These are phyloP conservation scores for Cheumatopsyche charites DNA, from an alignment of 1,140 invertebrate genomes.

Conservation along the genomic window DNA sequence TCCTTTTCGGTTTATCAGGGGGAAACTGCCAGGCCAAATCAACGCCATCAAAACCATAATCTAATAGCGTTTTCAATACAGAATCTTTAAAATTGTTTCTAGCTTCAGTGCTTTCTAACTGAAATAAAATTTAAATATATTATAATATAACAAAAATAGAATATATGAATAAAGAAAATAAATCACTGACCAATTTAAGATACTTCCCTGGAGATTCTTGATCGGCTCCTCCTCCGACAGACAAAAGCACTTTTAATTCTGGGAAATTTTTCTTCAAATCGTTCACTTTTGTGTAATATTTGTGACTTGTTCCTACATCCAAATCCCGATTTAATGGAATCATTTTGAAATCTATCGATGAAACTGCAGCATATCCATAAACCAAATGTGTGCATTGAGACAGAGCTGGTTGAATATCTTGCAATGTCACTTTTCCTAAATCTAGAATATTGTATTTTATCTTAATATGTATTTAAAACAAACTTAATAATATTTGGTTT, in stretches of 20 bases:
- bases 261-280: constrained; percentile 74
- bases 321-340: constrained; percentile 71
- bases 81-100: constrained; percentile 79
- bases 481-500: too few relatives aligned
- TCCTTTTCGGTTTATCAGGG: constrained; percentile 76
- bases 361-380: constrained; percentile 85
- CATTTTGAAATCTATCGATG: constrained; percentile 71
- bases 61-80: constrained; percentile 69
- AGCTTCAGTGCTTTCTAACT: constrained; percentile 74
- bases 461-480: too few relatives aligned
- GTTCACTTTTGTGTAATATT: constrained; percentile 69
- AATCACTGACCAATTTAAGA: constrained; percentile 64
- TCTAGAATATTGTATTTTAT: too few relatives aligned
- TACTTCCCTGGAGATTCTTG: constrained; percentile 68
- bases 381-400: constrained; percentile 84
- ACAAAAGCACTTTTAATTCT: constrained; percentile 74
- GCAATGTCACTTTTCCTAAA: constrained; percentile 75
- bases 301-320: constrained; percentile 72
- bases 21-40: constrained; percentile 88
- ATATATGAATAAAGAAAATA: constrained; percentile 2
- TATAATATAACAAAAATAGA: neutral
- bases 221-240: constrained; percentile 76
- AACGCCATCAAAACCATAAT: constrained; percentile 82
- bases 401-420: constrained; percentile 74
- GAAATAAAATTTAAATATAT: constrained; percentile 47